phyloP scores from a whole-genome alignment of 1,140 invertebrate genomes.

The Drosophila guanche region DNA sequence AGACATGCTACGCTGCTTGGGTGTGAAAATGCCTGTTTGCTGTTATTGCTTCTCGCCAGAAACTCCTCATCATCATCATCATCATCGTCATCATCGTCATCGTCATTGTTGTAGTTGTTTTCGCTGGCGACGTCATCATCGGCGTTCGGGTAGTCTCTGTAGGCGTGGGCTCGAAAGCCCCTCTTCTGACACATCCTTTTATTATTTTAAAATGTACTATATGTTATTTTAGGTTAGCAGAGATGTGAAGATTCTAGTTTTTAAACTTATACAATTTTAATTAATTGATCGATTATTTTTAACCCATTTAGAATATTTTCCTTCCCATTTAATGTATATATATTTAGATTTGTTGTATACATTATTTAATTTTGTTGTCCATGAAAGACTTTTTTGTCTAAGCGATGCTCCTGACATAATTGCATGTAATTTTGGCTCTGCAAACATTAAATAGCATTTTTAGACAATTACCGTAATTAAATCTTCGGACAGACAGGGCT shows the following conservation, averaged over 20 bases:
- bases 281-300: conserved; percentile 6
- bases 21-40: conserved; percentile 75
- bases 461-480: conserved; percentile 63
- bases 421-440: conserved; percentile 34
- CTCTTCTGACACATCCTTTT: conserved; percentile 90
- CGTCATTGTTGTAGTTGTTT: conserved; percentile 17
- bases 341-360: conserved; percentile 7
- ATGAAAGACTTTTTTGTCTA: conserved; percentile 25
- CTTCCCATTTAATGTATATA: not conserved
- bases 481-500: conserved; percentile 30
- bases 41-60: conserved; percentile 26
- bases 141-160: conserved; percentile 91
- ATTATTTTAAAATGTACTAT: conserved; percentile 3
- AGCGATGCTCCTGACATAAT: conserved; percentile 30
- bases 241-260: no score
- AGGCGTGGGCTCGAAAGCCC: conserved; percentile 94
- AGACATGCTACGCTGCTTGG: conserved; percentile 59
- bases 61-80: conserved; percentile 39
- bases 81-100: not conserved
- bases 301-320: not conserved
- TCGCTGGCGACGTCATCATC: no score
- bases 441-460: conserved; percentile 55
- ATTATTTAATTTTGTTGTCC: conserved; percentile 10
- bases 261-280: conserved; percentile 1
- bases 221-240: no score